These are phyloP conservation scores for Phalacrocorax pelagicus DNA, from an alignment of 2,113 vertebrate species.

Conservation along the genomic window DNA sequence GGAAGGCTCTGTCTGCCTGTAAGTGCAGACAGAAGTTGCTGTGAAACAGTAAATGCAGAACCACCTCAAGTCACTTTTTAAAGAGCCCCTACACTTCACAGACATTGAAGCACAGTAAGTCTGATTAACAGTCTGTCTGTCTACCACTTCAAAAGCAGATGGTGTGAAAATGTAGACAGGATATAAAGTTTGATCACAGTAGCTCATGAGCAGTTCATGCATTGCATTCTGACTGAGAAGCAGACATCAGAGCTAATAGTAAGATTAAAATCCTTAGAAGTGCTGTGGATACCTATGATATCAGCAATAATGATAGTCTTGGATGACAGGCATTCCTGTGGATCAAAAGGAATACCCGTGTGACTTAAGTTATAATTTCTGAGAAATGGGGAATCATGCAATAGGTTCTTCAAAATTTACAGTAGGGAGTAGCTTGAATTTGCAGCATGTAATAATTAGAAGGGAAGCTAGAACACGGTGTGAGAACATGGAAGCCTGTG, in stretches of 20 bases:
- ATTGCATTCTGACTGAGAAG: background rate
- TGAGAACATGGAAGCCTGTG: background rate
- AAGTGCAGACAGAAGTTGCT: background rate
- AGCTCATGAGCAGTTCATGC: conserved; percentile 38
- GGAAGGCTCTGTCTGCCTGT: background rate
- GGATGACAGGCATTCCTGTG: background rate
- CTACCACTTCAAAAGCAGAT: conserved; percentile 40
- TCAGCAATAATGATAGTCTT: conserved; percentile 13
- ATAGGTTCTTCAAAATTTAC: conserved; percentile 11
- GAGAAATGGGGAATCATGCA: background rate
- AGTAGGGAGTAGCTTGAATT: background rate
- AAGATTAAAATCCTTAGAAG: conserved; percentile 37
- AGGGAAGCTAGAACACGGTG: background rate
- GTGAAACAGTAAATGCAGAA: background rate
- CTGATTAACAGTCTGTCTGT: conserved; percentile 15
- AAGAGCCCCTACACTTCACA: background rate
- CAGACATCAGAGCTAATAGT: conserved; percentile 22
- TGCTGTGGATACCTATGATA: background rate
- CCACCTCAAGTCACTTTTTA: conserved; percentile 1
- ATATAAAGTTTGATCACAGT: background rate
- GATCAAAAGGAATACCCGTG: conserved; percentile 8
- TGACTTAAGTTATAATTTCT: conserved; percentile 6
- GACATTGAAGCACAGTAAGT: background rate
- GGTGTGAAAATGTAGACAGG: conserved; percentile 34
- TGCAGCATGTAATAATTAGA: background rate